Percentiles rank a stretch among this genome's conserved stretches.
Evolutionary conservation across 1,140 invertebrate species (phyloP).

Genomic region (Neoseiulus cucumeris): DNA sequence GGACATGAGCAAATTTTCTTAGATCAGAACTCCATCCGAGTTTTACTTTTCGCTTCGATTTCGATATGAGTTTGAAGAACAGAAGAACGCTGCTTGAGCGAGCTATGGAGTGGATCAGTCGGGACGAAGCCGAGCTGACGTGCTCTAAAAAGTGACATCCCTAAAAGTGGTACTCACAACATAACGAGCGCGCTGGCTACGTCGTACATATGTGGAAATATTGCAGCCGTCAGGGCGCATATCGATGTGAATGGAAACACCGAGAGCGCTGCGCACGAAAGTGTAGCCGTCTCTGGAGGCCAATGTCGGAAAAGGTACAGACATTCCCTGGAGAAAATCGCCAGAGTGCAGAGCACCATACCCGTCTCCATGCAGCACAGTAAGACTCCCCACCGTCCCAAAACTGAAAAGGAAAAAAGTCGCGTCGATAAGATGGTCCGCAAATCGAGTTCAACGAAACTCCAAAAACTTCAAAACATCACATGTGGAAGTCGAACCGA

Average conservation of each 20-base stretch:
- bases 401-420: neutral
- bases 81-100: too few relatives aligned
- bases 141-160: too few relatives aligned
- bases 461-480: too few relatives aligned
- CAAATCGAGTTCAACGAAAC: too few relatives aligned
- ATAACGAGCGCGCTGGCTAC: slow-evolving; percentile 9
- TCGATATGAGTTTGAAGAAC: too few relatives aligned
- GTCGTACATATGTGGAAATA: slow-evolving; percentile 7
- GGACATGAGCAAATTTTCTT: too few relatives aligned
- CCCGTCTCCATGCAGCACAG: slow-evolving; percentile 8
- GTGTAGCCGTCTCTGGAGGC: neutral
- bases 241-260: neutral
- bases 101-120: too few relatives aligned
- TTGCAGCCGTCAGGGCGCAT: neutral
- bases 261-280: neutral
- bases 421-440: too few relatives aligned
- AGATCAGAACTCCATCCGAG: too few relatives aligned
- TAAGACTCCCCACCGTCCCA: slow-evolving; percentile 6
- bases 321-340: slow-evolving; percentile 2
- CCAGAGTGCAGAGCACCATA: neutral
- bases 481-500: too few relatives aligned
- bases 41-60: too few relatives aligned
- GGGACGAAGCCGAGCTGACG: too few relatives aligned
- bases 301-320: neutral
- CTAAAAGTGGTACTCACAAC: neutral